Percentiles rank a stretch among this genome's conserved stretches.
These are phyloP conservation scores for Cephus nigrinus DNA, from an alignment of 2,888 invertebrate species.

Conservation along the genomic window DNA sequence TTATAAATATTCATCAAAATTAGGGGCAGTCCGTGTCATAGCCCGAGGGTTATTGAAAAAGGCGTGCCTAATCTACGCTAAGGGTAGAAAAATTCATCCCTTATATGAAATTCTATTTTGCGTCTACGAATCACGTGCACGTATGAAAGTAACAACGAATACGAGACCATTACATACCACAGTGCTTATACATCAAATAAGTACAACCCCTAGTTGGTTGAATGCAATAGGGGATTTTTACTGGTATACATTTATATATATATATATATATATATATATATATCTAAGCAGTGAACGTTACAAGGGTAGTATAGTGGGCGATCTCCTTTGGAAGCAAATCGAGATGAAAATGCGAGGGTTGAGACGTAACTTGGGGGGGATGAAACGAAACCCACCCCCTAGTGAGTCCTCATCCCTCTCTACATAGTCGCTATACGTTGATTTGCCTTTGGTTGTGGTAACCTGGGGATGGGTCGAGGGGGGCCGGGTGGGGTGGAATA, in stretches of 20 bases:
- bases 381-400: constrained; percentile 16
- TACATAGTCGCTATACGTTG: neutral
- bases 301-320: constrained; percentile 16
- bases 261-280: too few relatives aligned
- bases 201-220: too few relatives aligned
- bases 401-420: neutral
- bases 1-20: too few relatives aligned
- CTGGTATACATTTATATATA: too few relatives aligned
- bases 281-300: constrained; percentile 14
- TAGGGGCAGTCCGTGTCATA: constrained; percentile 9
- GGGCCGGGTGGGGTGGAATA: constrained; percentile 26
- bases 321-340: constrained; percentile 41
- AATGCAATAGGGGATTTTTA: too few relatives aligned
- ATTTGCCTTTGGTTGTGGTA: neutral
- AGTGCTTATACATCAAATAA: too few relatives aligned
- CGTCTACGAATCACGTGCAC: neutral
- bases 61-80: constrained; percentile 45
- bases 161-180: too few relatives aligned
- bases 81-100: neutral
- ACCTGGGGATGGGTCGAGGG: neutral
- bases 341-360: constrained; percentile 35
- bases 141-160: too few relatives aligned
- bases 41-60: constrained; percentile 48
- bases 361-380: neutral
- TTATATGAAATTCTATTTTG: neutral